A percentile compares a stretch with the other conserved stretches of the same genome.
Conservation (phyloP, 2,113 vertebrate genomes). For the Brienomyrus brachyistius region DNA sequence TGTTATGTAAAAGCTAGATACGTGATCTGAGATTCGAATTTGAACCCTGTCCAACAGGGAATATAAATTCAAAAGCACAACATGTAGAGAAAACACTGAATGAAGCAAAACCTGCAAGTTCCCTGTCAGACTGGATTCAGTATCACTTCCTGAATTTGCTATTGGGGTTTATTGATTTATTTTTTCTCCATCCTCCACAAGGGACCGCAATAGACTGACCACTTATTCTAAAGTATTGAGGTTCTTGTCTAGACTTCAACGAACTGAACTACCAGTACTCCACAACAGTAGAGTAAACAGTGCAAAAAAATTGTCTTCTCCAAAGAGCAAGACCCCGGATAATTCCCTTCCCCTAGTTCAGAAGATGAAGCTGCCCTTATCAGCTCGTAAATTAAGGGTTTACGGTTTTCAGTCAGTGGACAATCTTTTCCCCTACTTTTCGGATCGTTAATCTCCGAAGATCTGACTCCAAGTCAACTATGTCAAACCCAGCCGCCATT, state of each 20-base stretch:
- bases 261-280: background rate
- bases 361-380: background rate
- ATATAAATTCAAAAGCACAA: background rate
- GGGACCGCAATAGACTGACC: slow-evolving; percentile 12
- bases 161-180: slow-evolving; percentile 35
- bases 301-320: background rate
- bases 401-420: background rate
- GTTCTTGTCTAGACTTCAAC: slow-evolving; percentile 12
- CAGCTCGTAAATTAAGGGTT: background rate
- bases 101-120: slow-evolving; percentile 19
- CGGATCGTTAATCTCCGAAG: background rate
- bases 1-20: background rate
- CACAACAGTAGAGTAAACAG: background rate
- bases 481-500: background rate
- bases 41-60: background rate
- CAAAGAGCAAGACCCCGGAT: slow-evolving; percentile 9
- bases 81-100: background rate
- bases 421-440: background rate
- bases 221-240: slow-evolving; percentile 26
- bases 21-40: background rate
- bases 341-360: slow-evolving; percentile 1
- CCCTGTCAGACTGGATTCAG: slow-evolving; percentile 28
- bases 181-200: slow-evolving; percentile 18
- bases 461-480: background rate
- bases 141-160: slow-evolving; percentile 30